phyloP scores from a whole-genome alignment of 1,140 invertebrate genomes.

The Drosophila hydei region DNA sequence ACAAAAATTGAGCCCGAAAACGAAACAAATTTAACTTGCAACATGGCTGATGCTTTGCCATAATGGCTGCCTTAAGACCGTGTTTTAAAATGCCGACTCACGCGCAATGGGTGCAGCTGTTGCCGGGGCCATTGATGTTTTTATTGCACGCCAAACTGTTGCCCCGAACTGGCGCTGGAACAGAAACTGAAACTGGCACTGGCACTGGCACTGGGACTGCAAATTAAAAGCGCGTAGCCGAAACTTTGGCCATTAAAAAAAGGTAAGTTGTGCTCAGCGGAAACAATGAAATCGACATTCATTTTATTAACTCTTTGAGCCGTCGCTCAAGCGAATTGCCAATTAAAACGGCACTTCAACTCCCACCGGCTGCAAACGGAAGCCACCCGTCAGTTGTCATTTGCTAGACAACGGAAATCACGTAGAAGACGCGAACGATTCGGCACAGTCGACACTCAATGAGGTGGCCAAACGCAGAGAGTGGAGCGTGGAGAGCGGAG shows the following conservation, averaged over 20 bases:
- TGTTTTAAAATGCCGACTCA: slow-evolving; percentile 59
- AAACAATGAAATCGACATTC: slow-evolving; percentile 59
- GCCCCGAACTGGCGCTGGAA: slow-evolving; percentile 41
- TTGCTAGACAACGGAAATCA: slow-evolving; percentile 29
- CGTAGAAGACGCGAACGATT: background rate
- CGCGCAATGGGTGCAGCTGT: slow-evolving; percentile 47
- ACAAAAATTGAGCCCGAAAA: slow-evolving; percentile 1
- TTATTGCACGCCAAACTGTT: slow-evolving; percentile 72
- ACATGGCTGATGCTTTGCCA: slow-evolving; percentile 43
- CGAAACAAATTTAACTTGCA: slow-evolving; percentile 22
- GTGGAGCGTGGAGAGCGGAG: slow-evolving; percentile 15
- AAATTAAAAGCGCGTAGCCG: slow-evolving; percentile 62
- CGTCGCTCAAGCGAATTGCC: slow-evolving; percentile 43
- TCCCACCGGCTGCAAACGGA: slow-evolving; percentile 9
- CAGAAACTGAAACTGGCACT: slow-evolving; percentile 2
- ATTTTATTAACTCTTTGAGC: slow-evolving; percentile 69
- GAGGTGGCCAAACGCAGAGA: too few relatives aligned
- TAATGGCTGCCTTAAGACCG: slow-evolving; percentile 60
- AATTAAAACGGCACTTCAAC: slow-evolving; percentile 56
- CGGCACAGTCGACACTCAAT: too few relatives aligned
- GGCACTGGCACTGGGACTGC: background rate
- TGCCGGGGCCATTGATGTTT: slow-evolving; percentile 62
- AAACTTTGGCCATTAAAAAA: slow-evolving; percentile 62
- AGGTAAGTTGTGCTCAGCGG: slow-evolving; percentile 30
- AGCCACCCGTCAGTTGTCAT: slow-evolving; percentile 28